Evolutionary conservation across 1,140 invertebrate genomes (phyloP).

Genomic region (Parasteatoda tepidariorum): DNA sequence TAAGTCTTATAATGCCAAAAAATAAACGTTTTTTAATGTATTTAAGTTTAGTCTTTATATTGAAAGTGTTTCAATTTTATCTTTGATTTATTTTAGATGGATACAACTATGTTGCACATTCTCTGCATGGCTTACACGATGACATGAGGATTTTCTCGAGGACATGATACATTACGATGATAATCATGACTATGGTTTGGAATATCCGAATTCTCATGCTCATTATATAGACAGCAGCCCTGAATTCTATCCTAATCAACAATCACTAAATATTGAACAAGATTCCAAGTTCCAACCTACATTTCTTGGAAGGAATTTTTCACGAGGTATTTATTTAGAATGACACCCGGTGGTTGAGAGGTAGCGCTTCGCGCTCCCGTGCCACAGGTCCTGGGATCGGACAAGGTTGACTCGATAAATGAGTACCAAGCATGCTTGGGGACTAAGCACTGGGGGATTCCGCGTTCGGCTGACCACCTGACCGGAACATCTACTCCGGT

Average conservation of each 20-base stretch:
- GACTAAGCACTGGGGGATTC: too few species aligned
- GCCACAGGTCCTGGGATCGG: too few species aligned
- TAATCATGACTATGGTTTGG: conserved; percentile 77
- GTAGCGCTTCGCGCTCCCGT: too few species aligned
- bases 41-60: neutral
- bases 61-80: too few species aligned
- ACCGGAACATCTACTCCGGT: too few species aligned
- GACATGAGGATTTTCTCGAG: conserved; percentile 64
- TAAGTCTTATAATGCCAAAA: neutral
- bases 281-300: conserved; percentile 68
- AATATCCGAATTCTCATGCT: conserved; percentile 65
- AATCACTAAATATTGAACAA: conserved; percentile 70
- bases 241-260: conserved; percentile 78
- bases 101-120: conserved; percentile 68
- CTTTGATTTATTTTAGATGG: conserved; percentile 68
- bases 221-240: conserved; percentile 75
- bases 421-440: too few species aligned
- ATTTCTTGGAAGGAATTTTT: conserved; percentile 61
- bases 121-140: conserved; percentile 67
- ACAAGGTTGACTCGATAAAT: too few species aligned
- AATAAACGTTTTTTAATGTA: neutral
- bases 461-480: too few species aligned
- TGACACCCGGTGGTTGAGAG: too few species aligned
- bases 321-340: too few species aligned
- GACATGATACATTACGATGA: conserved; percentile 72